Conservation (phyloP, 2,797 vertebrate species). For the Triplophysa bombifrons region DNA sequence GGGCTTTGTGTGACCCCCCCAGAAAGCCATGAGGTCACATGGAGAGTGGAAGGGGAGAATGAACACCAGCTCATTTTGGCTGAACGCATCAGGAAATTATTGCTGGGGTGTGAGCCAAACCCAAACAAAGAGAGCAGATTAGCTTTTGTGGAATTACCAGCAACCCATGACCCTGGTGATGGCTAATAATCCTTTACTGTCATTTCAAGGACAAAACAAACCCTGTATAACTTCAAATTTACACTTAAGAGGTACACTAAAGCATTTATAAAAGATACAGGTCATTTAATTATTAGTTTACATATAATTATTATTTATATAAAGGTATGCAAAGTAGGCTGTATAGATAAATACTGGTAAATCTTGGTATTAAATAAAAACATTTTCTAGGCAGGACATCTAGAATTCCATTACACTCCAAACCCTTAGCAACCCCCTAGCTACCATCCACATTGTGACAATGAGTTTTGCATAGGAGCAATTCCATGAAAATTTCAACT, state of each 20-base stretch:
- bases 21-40: conserved; percentile 12
- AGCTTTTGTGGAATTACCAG: conserved; percentile 15
- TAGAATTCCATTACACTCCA: too few species aligned
- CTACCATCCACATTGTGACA: too few species aligned
- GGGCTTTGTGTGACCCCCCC: neutral
- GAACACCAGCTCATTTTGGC: conserved; percentile 8
- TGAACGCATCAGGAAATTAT: conserved; percentile 21
- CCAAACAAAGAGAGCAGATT: conserved; percentile 23
- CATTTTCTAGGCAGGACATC: too few species aligned
- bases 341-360: neutral
- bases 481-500: too few species aligned
- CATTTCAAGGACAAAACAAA: neutral
- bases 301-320: neutral
- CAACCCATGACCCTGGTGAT: neutral
- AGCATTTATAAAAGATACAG: neutral
- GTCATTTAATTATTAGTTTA: neutral
- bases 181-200: neutral
- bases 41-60: neutral
- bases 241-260: neutral
- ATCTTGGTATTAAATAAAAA: too few species aligned
- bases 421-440: too few species aligned
- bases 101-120: neutral
- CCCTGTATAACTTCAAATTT: neutral
- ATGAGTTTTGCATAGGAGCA: too few species aligned
- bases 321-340: too few species aligned